phyloP scores from a whole-genome alignment of 2,797 vertebrate genomes.

The Poliocrania exsul region DNA sequence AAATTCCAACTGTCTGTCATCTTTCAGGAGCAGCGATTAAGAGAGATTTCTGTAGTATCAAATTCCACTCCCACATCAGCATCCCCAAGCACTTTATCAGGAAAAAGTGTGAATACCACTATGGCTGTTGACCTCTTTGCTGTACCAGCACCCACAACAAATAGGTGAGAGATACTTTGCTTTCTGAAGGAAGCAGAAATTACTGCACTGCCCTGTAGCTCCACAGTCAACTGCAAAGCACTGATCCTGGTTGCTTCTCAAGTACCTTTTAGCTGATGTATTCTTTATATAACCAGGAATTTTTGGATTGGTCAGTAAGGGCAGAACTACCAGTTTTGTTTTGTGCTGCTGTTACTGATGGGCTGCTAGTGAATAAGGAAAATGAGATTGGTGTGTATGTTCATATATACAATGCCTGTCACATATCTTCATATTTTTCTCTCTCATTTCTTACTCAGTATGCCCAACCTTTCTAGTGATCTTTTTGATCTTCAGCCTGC shows the following conservation, averaged over 20 bases:
- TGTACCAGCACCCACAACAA: constrained; percentile 81
- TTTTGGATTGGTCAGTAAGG: not conserved
- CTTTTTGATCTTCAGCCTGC: constrained; percentile 91
- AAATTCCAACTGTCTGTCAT: not conserved
- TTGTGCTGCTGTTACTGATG: not conserved
- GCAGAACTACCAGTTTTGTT: not conserved
- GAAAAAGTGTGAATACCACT: constrained; percentile 85
- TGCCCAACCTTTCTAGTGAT: constrained; percentile 89
- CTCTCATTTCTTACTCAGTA: constrained; percentile 62
- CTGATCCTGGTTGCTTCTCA: not conserved
- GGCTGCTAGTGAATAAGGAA: not conserved
- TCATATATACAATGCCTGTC: not conserved
- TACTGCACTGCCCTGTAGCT: not conserved
- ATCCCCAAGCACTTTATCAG: constrained; percentile 87
- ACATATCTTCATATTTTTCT: not conserved
- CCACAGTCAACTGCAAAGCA: not conserved
- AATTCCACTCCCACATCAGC: constrained; percentile 82
- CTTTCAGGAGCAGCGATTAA: constrained; percentile 88
- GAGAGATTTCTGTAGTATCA: constrained; percentile 82
- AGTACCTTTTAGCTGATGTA: not conserved
- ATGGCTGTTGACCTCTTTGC: constrained; percentile 82
- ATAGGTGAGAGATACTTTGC: constrained; percentile 77
- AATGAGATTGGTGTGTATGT: not conserved
- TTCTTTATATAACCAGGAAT: not conserved
- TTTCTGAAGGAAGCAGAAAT: not conserved